Evolutionary conservation across 2,888 invertebrate genomes (phyloP).

Genomic region (Steromphala cineraria): DNA sequence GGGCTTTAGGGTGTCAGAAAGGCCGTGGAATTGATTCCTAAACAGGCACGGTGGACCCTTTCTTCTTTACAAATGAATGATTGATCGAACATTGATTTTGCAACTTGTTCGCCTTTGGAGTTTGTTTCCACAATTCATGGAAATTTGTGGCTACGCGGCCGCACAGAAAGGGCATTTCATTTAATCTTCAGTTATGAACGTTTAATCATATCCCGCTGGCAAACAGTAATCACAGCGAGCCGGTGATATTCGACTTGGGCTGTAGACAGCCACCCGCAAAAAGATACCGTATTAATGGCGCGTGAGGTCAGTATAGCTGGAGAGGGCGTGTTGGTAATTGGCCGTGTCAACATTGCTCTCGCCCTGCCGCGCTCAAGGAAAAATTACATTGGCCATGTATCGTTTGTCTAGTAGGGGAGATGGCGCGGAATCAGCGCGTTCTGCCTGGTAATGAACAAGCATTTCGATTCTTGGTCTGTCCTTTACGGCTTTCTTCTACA

Average conservation of each 20-base stretch:
- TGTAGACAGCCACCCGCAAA: conserved; percentile 35
- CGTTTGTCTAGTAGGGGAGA: not conserved
- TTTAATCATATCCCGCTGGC: conserved; percentile 23
- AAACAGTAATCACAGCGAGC: conserved; percentile 23
- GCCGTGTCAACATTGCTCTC: conserved; percentile 37
- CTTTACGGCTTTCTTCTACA: conserved; percentile 34
- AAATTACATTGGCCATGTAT: conserved; percentile 20
- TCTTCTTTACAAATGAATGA: conserved; percentile 13
- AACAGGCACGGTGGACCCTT: not conserved
- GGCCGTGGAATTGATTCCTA: not conserved
- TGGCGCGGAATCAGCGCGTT: not conserved
- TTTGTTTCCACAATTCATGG: conserved; percentile 17
- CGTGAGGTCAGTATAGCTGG: conserved; percentile 28
- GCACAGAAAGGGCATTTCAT: conserved; percentile 9
- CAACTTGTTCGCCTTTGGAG: conserved; percentile 16
- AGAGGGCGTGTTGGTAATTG: conserved; percentile 42
- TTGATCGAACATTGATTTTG: conserved; percentile 9
- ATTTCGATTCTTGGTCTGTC: conserved; percentile 25
- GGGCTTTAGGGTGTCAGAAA: not conserved
- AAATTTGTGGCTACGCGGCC: not conserved
- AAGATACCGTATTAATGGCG: conserved; percentile 45
- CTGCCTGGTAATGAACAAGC: conserved; percentile 17
- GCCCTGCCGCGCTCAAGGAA: conserved; percentile 2
- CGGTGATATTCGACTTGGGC: conserved; percentile 23
- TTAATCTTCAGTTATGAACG: conserved; percentile 23